Evolutionary conservation across 2,113 vertebrate species (phyloP).

Genomic region (Centropristis striata): DNA sequence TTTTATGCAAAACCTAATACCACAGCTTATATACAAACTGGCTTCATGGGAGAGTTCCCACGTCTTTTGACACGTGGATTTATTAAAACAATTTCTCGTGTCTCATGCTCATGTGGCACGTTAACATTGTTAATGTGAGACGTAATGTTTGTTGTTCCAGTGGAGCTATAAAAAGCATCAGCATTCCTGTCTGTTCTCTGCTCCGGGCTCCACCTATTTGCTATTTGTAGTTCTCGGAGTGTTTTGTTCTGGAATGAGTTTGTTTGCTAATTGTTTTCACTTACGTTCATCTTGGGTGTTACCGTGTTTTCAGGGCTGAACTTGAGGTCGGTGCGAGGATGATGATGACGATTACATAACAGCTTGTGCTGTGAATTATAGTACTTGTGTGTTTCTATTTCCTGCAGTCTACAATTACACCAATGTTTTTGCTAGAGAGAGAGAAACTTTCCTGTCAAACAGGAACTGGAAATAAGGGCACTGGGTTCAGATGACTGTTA

Average conservation of each 20-base stretch:
- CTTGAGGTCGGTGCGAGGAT: constrained; percentile 34
- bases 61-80: neutral
- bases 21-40: neutral
- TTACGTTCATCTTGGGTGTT: constrained; percentile 52
- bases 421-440: constrained; percentile 39
- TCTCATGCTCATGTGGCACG: neutral
- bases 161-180: constrained; percentile 24
- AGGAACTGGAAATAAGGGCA: neutral
- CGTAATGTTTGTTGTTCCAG: constrained; percentile 15
- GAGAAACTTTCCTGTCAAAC: neutral
- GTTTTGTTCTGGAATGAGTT: constrained; percentile 13
- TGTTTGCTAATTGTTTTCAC: constrained; percentile 49
- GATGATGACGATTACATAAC: constrained; percentile 57
- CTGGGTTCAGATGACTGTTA: neutral
- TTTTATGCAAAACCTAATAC: neutral
- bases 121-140: constrained; percentile 16
- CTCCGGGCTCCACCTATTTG: constrained; percentile 36
- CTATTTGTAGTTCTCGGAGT: constrained; percentile 11
- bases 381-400: constrained; percentile 23
- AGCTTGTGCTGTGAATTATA: constrained; percentile 10
- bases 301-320: constrained; percentile 35
- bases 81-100: neutral
- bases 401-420: constrained; percentile 29
- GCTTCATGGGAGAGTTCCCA: neutral
- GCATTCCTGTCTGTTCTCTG: constrained; percentile 23